A percentile compares a stretch with the other conserved stretches of the same genome.
phyloP scores from a whole-genome alignment of 2,888 invertebrate species.

The Dione vanillae region DNA sequence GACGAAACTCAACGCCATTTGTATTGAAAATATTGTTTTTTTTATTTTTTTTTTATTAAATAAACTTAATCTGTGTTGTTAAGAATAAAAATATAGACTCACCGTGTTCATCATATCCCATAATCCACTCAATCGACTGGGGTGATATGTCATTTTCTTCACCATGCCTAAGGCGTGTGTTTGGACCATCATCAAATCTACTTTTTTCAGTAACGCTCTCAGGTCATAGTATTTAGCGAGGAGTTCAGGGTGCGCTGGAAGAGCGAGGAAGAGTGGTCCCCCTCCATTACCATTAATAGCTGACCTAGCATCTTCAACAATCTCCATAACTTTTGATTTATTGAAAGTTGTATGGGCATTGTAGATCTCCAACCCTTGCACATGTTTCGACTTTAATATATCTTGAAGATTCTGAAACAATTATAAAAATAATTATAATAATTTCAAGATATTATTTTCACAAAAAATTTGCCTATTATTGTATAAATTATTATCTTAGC shows the following conservation, averaged over 20 bases:
- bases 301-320: slow-evolving; percentile 72
- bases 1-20: too few relatives aligned
- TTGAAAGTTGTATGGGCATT: slow-evolving; percentile 81
- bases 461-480: too few relatives aligned
- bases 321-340: slow-evolving; percentile 77
- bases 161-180: slow-evolving; percentile 87
- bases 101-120: slow-evolving; percentile 91
- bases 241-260: slow-evolving; percentile 87
- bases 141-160: slow-evolving; percentile 89
- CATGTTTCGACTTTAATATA: slow-evolving; percentile 82
- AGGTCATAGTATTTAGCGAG: slow-evolving; percentile 89
- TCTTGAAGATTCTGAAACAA: slow-evolving; percentile 75
- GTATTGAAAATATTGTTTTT: too few relatives aligned
- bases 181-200: slow-evolving; percentile 87
- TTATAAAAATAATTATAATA: background rate
- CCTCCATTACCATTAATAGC: slow-evolving; percentile 76
- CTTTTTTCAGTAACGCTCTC: slow-evolving; percentile 86
- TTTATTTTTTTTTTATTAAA: too few relatives aligned
- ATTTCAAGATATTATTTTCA: background rate
- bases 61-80: background rate
- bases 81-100: slow-evolving; percentile 55
- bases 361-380: slow-evolving; percentile 84
- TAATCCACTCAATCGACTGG: slow-evolving; percentile 89
- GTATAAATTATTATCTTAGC: too few relatives aligned
- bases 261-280: slow-evolving; percentile 83